These are phyloP conservation scores for Azorinus chamasolen DNA, from an alignment of 2,888 invertebrate genomes.

Conservation along the genomic window DNA sequence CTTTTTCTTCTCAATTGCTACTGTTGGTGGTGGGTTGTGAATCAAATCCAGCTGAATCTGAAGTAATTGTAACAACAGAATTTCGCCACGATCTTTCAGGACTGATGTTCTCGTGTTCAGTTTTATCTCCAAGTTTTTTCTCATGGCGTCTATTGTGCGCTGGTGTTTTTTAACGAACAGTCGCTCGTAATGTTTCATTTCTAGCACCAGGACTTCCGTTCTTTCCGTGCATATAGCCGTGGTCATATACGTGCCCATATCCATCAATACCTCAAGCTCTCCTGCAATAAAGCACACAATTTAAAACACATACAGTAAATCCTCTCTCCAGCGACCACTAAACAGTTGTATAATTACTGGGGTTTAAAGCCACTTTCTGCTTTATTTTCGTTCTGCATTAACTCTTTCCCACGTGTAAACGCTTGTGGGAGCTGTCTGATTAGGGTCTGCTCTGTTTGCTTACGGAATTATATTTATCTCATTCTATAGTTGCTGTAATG, in stretches of 20 bases:
- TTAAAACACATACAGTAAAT: too few species aligned
- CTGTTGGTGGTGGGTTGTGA: conserved; percentile 58
- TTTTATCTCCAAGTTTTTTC: conserved; percentile 77
- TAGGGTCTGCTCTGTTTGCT: too few species aligned
- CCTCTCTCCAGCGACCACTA: too few species aligned
- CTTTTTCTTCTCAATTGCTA: conserved; percentile 53
- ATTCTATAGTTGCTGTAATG: too few species aligned
- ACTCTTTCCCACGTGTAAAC: too few species aligned
- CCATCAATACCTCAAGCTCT: conserved; percentile 81
- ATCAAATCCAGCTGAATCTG: conserved; percentile 61
- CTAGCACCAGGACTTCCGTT: conserved; percentile 84
- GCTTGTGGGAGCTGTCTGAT: too few species aligned
- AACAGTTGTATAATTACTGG: too few species aligned
- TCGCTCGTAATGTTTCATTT: conserved; percentile 85
- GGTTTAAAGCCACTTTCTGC: too few species aligned
- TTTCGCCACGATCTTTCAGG: conserved; percentile 69
- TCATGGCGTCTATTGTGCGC: conserved; percentile 83
- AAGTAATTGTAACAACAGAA: conserved; percentile 78
- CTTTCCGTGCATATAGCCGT: conserved; percentile 82
- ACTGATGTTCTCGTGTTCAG: conserved; percentile 74
- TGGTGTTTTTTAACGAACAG: conserved; percentile 83
- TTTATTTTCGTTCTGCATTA: too few species aligned
- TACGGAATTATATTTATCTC: too few species aligned
- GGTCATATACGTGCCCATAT: conserved; percentile 83
- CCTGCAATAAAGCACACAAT: conserved; percentile 42